A percentile compares a stretch with the other conserved stretches of the same genome.
phyloP scores from a whole-genome alignment of 2,888 invertebrate species.

The Cheilosia soror region DNA sequence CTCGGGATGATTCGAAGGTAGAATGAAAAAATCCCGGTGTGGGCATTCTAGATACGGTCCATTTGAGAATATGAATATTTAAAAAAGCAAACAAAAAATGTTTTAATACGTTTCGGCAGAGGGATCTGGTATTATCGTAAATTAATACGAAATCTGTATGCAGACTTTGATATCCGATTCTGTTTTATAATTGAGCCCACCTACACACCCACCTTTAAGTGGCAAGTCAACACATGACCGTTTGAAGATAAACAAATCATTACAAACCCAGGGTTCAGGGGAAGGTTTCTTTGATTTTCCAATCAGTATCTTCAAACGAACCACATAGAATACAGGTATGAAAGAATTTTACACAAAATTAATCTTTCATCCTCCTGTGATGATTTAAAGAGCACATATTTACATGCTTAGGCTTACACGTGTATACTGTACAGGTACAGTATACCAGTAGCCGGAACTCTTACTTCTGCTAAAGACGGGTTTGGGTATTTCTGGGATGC shows the following conservation, averaged over 20 bases:
- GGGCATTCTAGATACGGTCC: constrained; percentile 44
- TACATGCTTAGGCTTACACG: neutral
- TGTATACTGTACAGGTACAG: too few species aligned
- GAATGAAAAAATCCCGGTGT: neutral
- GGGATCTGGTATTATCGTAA: constrained; percentile 9
- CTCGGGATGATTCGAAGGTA: neutral
- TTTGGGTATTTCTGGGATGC: neutral
- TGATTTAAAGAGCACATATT: neutral
- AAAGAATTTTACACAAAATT: neutral
- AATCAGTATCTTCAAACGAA: neutral
- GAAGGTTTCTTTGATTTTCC: neutral
- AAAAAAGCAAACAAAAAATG: constrained; percentile 41
- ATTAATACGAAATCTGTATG: constrained; percentile 39
- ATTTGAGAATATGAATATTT: constrained; percentile 70
- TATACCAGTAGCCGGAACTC: constrained; percentile 2
- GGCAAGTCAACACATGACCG: constrained; percentile 39
- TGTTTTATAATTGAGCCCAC: constrained; percentile 2
- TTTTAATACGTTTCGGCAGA: constrained; percentile 26
- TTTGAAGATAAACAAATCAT: constrained; percentile 26
- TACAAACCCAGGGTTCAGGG: neutral
- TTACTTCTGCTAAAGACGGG: neutral
- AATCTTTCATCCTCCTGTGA: neutral
- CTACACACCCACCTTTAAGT: constrained; percentile 15
- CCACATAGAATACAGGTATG: neutral
- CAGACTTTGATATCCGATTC: constrained; percentile 54